A percentile compares a stretch with the other conserved stretches of the same genome.
phyloP scores from a whole-genome alignment of 2,888 invertebrate species.

The Microctonus brassicae region DNA sequence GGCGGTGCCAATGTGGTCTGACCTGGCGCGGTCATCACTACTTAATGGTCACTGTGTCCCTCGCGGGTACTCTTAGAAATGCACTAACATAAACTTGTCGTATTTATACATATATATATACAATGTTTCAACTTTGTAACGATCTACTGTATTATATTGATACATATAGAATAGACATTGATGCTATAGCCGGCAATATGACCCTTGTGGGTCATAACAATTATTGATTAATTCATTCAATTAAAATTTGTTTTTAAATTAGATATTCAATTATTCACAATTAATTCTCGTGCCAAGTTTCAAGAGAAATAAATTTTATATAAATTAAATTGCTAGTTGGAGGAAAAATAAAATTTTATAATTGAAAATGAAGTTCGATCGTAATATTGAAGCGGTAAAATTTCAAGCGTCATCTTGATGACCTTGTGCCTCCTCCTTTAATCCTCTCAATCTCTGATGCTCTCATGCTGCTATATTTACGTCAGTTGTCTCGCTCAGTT shows the following conservation, averaged over 20 bases:
- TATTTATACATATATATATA: background rate
- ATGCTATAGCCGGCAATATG: conserved; percentile 4
- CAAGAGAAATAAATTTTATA: background rate
- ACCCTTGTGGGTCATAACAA: conserved; percentile 21
- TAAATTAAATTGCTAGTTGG: background rate
- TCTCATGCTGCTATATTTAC: conserved; percentile 22
- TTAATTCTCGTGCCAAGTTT: background rate
- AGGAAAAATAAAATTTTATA: background rate
- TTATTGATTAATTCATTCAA: conserved; percentile 20
- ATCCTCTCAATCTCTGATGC: conserved; percentile 42
- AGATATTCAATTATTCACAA: conserved; percentile 6
- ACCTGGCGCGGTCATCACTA: conserved; percentile 55
- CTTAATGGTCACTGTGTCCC: conserved; percentile 46
- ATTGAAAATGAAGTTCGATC: background rate
- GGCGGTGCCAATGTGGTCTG: conserved; percentile 39
- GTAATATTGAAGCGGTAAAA: conserved; percentile 13
- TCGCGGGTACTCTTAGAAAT: conserved; percentile 11
- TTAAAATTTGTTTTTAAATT: conserved; percentile 11
- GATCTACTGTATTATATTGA: background rate
- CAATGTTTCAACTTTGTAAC: background rate
- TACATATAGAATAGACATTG: background rate
- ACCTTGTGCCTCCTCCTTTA: background rate
- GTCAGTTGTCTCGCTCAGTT: conserved; percentile 16
- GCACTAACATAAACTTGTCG: background rate
- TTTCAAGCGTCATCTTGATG: background rate